Percentiles rank a stretch among this genome's conserved stretches.
These are phyloP conservation scores for Siniperca undulata DNA, from an alignment of 2,797 vertebrate species.

Conservation along the genomic window DNA sequence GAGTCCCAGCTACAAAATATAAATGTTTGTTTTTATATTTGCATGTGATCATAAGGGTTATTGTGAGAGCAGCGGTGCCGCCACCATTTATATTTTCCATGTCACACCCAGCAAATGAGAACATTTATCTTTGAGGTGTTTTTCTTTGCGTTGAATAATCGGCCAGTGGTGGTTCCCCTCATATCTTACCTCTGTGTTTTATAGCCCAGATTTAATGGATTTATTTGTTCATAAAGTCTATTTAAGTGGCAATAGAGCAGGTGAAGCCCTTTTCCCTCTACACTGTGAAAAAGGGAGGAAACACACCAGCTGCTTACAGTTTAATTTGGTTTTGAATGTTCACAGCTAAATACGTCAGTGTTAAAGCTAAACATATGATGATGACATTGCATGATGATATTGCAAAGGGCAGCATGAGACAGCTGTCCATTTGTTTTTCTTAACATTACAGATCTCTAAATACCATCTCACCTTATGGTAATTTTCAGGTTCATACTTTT, in stretches of 20 bases:
- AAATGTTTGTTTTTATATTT: constrained; percentile 84
- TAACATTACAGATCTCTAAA: not conserved
- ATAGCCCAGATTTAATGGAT: constrained; percentile 65
- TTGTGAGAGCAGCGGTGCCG: constrained; percentile 62
- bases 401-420: not conserved
- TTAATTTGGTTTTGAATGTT: not conserved
- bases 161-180: constrained; percentile 27
- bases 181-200: constrained; percentile 61
- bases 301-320: not conserved
- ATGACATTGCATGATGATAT: not conserved
- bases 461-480: not conserved
- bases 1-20: constrained; percentile 71
- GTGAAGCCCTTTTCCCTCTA: constrained; percentile 31
- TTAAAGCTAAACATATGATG: not conserved
- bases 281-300: constrained; percentile 18
- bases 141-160: constrained; percentile 71
- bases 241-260: constrained; percentile 61
- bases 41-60: constrained; percentile 80
- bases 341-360: not conserved
- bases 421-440: not conserved
- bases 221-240: constrained; percentile 67
- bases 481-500: too few relatives aligned
- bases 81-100: constrained; percentile 68
- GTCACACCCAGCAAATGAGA: constrained; percentile 64
- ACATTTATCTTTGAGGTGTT: constrained; percentile 65